A percentile compares a stretch with the other conserved stretches of the same genome.
phyloP scores from a whole-genome alignment of 2,113 vertebrate species.

The Nymphicus hollandicus region DNA sequence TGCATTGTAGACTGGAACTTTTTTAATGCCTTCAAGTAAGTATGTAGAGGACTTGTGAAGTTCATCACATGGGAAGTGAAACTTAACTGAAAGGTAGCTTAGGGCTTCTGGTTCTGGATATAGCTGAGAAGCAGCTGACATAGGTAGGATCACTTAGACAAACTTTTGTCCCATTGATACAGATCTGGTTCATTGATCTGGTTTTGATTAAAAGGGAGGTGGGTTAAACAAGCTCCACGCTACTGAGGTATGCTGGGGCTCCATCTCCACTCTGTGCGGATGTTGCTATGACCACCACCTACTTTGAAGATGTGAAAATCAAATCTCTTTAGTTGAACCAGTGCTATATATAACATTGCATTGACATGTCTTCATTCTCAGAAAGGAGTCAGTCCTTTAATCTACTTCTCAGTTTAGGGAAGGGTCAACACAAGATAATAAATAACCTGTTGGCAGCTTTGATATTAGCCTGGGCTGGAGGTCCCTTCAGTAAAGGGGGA shows the following conservation, averaged over 20 bases:
- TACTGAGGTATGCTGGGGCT: not conserved
- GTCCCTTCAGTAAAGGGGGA: not conserved
- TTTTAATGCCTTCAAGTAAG: not conserved
- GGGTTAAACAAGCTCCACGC: not conserved
- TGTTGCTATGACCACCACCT: not conserved
- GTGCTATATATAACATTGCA: not conserved
- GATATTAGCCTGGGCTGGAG: not conserved
- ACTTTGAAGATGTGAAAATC: not conserved
- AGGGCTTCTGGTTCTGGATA: not conserved
- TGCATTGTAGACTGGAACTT: not conserved
- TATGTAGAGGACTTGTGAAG: not conserved
- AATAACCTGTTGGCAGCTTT: not conserved
- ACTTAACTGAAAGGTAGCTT: not conserved
- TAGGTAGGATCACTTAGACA: not conserved
- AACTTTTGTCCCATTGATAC: not conserved
- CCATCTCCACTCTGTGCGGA: not conserved
- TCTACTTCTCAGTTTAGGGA: not conserved
- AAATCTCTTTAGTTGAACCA: not conserved
- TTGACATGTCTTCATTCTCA: not conserved
- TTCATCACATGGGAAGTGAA: not conserved
- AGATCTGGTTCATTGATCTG: not conserved
- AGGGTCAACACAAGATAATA: not conserved
- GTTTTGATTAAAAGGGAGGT: not conserved
- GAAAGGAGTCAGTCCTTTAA: not conserved
- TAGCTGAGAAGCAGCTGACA: not conserved